These are phyloP conservation scores for Albula goreensis DNA, from an alignment of 2,113 vertebrate species.

Conservation along the genomic window DNA sequence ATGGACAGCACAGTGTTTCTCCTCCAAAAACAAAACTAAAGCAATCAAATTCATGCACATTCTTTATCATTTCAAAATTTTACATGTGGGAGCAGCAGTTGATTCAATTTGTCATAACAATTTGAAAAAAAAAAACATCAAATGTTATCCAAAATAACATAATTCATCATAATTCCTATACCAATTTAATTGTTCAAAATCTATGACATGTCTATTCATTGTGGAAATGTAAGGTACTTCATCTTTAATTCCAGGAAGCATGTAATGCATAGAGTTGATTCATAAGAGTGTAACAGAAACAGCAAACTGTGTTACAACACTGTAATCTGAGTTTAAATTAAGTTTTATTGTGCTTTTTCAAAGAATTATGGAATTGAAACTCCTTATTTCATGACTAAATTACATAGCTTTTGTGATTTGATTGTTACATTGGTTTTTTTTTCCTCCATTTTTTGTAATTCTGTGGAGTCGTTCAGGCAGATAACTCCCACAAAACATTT, in stretches of 20 bases:
- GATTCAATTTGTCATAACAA: not conserved
- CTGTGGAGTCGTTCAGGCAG: not conserved
- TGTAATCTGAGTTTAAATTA: constrained; percentile 24
- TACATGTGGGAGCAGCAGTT: constrained; percentile 20
- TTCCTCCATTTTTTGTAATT: not conserved
- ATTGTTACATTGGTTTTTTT: not conserved
- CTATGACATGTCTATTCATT: not conserved
- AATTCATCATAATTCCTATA: constrained; percentile 24
- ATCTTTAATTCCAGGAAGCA: constrained; percentile 32
- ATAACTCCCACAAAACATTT: not conserved
- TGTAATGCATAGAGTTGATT: constrained; percentile 43
- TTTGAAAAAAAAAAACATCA: not conserved
- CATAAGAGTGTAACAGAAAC: constrained; percentile 26
- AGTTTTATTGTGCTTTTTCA: constrained; percentile 32
- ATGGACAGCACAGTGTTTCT: not conserved
- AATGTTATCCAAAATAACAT: constrained; percentile 2
- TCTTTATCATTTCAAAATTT: constrained; percentile 14
- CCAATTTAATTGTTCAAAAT: not conserved
- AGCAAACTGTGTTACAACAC: constrained; percentile 25
- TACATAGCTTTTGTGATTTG: constrained; percentile 1
- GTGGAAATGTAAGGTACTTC: not conserved
- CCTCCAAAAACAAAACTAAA: not conserved
- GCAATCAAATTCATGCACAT: constrained; percentile 29
- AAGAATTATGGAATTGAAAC: not conserved
- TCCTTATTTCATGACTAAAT: constrained; percentile 4